A percentile compares a stretch with the other conserved stretches of the same genome.
These are phyloP conservation scores for Salticus scenicus DNA, from an alignment of 2,888 invertebrate species.

Conservation along the genomic window DNA sequence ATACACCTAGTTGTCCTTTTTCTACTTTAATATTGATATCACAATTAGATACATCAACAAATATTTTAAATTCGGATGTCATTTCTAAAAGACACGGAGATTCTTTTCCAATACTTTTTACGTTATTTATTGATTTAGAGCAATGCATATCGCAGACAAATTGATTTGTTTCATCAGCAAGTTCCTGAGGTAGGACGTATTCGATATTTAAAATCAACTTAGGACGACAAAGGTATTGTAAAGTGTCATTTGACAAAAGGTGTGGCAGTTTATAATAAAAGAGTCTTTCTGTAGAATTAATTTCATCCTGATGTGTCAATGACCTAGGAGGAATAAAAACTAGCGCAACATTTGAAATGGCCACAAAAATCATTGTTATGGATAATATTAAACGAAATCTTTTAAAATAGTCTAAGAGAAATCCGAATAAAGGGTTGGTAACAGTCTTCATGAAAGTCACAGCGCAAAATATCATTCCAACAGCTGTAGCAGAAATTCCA, in stretches of 20 bases:
- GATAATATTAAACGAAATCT: conserved; percentile 31
- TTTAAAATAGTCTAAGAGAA: conserved; percentile 68
- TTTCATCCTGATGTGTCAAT: too few relatives aligned
- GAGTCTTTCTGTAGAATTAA: too few relatives aligned
- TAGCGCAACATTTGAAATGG: conserved; percentile 31
- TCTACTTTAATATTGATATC: not conserved
- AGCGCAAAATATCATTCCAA: conserved; percentile 68
- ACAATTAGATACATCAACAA: not conserved
- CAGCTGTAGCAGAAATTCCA: conserved; percentile 67
- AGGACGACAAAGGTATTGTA: not conserved
- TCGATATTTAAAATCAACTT: not conserved
- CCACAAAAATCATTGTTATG: conserved; percentile 18
- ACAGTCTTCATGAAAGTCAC: conserved; percentile 70
- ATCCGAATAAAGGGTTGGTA: conserved; percentile 69
- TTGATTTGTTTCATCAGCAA: not conserved
- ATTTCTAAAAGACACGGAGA: not conserved
- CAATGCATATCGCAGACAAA: not conserved
- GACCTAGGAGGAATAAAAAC: conserved; percentile 27
- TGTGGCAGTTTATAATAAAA: too few relatives aligned
- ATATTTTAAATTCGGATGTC: not conserved
- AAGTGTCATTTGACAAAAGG: too few relatives aligned
- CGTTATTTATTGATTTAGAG: not conserved
- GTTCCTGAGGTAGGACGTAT: not conserved
- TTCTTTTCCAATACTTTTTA: too few relatives aligned
- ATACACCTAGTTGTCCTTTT: not conserved